Conservation (phyloP, 2,888 invertebrate species). For the Oscheius sp. region DNA sequence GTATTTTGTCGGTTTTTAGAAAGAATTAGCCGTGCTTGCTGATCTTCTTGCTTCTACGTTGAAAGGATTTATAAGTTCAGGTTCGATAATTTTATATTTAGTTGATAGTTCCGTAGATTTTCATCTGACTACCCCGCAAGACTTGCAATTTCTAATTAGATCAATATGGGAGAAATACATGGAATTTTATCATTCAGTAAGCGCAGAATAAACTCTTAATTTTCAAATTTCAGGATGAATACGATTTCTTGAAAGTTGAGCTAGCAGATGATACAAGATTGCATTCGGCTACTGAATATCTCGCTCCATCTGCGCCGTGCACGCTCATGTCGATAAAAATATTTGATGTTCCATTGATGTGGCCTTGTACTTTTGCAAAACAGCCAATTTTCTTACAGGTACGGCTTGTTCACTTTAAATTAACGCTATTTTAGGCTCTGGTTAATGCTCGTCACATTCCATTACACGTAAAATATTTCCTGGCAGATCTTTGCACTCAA, state of each 20-base stretch:
- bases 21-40: not conserved
- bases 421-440: not conserved
- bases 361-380: not conserved
- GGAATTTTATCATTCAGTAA: not conserved
- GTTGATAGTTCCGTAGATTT: not conserved
- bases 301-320: not conserved
- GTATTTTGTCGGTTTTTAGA: not conserved
- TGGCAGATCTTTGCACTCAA: not conserved
- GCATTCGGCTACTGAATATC: not conserved
- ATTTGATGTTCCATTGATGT: not conserved
- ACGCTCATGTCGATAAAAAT: not conserved
- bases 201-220: not conserved
- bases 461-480: not conserved
- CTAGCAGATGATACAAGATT: not conserved
- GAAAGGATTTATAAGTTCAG: not conserved
- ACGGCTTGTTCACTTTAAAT: not conserved
- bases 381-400: not conserved
- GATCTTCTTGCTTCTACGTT: not conserved
- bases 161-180: not conserved
- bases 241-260: not conserved
- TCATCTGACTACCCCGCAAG: not conserved
- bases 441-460: not conserved
- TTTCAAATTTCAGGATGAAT: not conserved
- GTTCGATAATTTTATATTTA: not conserved
- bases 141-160: not conserved